Evolutionary conservation across 1,140 invertebrate species (phyloP).

Genomic region (Pomacea maculata): DNA sequence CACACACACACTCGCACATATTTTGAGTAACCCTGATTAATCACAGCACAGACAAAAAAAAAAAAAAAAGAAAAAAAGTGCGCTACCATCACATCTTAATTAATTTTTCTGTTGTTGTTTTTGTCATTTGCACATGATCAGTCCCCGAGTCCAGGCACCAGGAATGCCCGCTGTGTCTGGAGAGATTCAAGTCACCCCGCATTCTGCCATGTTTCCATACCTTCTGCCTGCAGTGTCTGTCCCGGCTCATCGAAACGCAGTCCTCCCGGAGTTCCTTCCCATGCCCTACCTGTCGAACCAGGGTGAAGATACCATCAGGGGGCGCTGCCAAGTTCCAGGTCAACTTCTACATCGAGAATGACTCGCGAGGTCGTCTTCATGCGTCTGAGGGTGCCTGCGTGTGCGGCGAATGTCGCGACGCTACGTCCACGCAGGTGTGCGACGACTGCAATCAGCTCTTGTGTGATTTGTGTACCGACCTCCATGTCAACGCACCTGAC

Average conservation of each 20-base stretch:
- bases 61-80: too few species aligned
- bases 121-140: too few species aligned
- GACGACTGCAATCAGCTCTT: slow-evolving; percentile 14
- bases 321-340: slow-evolving; percentile 21
- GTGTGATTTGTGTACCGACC: slow-evolving; percentile 14
- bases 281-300: slow-evolving; percentile 19
- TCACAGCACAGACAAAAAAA: too few species aligned
- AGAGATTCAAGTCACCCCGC: slow-evolving; percentile 15
- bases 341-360: slow-evolving; percentile 28
- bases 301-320: slow-evolving; percentile 11
- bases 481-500: not conserved
- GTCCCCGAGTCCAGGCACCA: not conserved
- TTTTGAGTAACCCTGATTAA: too few species aligned
- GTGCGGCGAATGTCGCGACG: slow-evolving; percentile 14
- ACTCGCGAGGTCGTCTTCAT: not conserved
- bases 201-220: slow-evolving; percentile 28
- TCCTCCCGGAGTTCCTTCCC: not conserved
- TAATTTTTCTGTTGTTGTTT: too few species aligned
- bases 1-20: too few species aligned
- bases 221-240: slow-evolving; percentile 21
- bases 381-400: too few species aligned
- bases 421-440: slow-evolving; percentile 1
- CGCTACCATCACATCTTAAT: too few species aligned
- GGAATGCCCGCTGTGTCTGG: slow-evolving; percentile 20
- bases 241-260: not conserved